Percentiles rank a stretch among this genome's conserved stretches.
Conservation (phyloP, 1,140 invertebrate species). For the Cherax destructor region DNA sequence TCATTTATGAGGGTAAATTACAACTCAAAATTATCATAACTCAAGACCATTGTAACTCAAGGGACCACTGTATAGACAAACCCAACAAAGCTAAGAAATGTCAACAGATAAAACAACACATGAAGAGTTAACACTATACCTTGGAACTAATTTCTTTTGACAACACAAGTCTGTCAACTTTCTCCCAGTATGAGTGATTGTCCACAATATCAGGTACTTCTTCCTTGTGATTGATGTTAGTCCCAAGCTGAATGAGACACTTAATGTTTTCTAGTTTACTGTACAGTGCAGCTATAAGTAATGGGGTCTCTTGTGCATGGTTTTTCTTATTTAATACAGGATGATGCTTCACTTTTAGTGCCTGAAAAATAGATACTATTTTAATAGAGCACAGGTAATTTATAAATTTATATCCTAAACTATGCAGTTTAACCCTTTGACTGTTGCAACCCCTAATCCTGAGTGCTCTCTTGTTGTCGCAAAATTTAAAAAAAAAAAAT, state of each 20-base stretch:
- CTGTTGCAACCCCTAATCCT: no score
- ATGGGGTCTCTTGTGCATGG: conserved; percentile 35
- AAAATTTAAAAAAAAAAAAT: no score
- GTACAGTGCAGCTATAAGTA: conserved; percentile 54
- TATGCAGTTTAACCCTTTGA: no score
- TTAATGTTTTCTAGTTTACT: conserved; percentile 58
- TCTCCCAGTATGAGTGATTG: conserved; percentile 53
- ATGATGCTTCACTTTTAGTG: conserved; percentile 47
- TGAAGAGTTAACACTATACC: conserved; percentile 1
- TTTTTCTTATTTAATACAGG: conserved; percentile 49
- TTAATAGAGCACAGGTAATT: neutral
- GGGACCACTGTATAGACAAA: no score
- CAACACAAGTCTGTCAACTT: conserved; percentile 38
- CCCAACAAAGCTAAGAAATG: no score
- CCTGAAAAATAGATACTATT: conserved; percentile 3
- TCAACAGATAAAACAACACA: no score
- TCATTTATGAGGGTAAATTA: no score
- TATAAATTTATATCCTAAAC: no score
- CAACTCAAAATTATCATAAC: no score
- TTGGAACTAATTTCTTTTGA: conserved; percentile 60
- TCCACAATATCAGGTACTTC: conserved; percentile 12
- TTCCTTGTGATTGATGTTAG: conserved; percentile 48
- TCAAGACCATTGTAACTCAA: no score
- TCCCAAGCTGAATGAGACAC: conserved; percentile 45
- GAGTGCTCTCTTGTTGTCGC: no score